These are phyloP conservation scores for Neodon shergylaensis DNA, from an alignment of 2,113 vertebrate species.

Conservation along the genomic window DNA sequence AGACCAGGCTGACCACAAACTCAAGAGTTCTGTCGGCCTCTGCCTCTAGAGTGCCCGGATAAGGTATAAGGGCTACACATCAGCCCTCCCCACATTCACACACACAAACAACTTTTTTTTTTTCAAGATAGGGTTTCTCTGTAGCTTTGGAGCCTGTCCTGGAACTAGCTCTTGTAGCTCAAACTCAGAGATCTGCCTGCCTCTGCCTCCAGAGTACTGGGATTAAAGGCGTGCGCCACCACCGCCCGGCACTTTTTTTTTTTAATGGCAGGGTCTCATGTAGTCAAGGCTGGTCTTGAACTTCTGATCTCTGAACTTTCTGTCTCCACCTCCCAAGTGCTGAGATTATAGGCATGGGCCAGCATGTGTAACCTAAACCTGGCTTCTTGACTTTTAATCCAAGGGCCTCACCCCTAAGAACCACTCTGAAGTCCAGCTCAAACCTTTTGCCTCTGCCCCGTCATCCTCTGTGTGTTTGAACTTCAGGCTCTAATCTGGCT, in stretches of 20 bases:
- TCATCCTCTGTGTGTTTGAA: not conserved
- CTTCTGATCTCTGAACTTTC: not conserved
- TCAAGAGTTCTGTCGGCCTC: not conserved
- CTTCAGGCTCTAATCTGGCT: fast-evolving
- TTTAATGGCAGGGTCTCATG: not conserved
- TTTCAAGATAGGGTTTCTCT: too few relatives aligned
- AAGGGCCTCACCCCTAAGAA: not conserved
- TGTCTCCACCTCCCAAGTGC: not conserved
- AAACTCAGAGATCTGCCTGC: too few relatives aligned
- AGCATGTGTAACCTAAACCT: not conserved
- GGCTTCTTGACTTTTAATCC: not conserved
- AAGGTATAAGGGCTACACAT: not conserved
- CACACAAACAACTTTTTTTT: too few relatives aligned
- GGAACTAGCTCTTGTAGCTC: too few relatives aligned
- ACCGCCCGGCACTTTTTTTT: too few relatives aligned
- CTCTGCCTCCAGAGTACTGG: too few relatives aligned
- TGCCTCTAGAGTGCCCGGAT: not conserved
- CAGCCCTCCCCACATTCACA: too few relatives aligned
- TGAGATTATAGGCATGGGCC: not conserved
- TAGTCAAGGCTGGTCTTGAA: not conserved
- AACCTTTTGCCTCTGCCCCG: not conserved
- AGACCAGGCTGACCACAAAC: not conserved
- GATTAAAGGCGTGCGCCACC: too few relatives aligned
- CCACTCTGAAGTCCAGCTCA: not conserved
- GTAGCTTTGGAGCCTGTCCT: too few relatives aligned